These are phyloP conservation scores for Brachylomia viminalis DNA, from an alignment of 2,888 invertebrate species.

Conservation along the genomic window DNA sequence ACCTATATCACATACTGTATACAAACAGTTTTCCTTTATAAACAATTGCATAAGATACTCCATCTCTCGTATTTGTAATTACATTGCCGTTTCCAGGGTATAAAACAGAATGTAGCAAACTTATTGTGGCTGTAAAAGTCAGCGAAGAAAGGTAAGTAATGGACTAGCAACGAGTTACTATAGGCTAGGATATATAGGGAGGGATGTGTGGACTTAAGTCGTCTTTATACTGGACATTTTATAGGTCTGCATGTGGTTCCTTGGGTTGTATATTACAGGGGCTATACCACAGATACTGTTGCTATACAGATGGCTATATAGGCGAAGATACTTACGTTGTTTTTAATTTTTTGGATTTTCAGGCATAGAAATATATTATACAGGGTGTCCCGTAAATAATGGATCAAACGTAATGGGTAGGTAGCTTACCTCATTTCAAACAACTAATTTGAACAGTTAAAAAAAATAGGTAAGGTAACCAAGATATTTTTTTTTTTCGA, in stretches of 20 bases:
- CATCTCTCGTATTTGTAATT: slow-evolving; percentile 29
- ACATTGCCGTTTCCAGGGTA: slow-evolving; percentile 14
- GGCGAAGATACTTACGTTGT: no score
- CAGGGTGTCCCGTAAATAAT: no score
- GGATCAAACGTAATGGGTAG: no score
- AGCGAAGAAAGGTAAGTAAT: slow-evolving; percentile 47
- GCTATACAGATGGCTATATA: no score
- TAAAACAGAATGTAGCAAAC: slow-evolving; percentile 36
- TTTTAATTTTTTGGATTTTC: no score
- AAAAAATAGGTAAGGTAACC: no score
- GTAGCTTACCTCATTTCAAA: no score
- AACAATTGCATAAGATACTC: background rate
- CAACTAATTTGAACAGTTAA: no score
- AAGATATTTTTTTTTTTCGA: no score
- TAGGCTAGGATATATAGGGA: background rate
- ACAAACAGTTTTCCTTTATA: background rate
- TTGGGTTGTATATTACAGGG: background rate
- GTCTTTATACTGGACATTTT: slow-evolving; percentile 24
- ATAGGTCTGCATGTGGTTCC: background rate
- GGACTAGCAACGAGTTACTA: slow-evolving; percentile 50
- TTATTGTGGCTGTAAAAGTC: slow-evolving; percentile 53
- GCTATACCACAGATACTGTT: no score
- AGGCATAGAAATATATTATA: no score
- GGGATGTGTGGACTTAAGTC: slow-evolving; percentile 12
- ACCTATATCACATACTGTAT: background rate